Base-by-base conservation (phyloP, 2,797 vertebrate genomes). In the Hydrolagus colliei region DNA sequence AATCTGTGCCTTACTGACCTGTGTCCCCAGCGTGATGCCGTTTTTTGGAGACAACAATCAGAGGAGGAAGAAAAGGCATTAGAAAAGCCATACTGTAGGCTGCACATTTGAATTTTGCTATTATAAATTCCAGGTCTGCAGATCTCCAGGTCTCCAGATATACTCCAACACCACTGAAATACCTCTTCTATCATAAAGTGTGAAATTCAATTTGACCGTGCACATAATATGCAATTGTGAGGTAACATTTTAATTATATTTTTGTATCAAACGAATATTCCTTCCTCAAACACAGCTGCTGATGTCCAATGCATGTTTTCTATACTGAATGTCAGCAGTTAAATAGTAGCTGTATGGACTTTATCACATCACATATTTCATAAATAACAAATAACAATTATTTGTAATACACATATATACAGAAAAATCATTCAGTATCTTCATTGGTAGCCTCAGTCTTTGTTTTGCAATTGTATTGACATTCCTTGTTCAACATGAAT, bases 201-300 rank as follows among this genome's bases (percentile, higher is more conserved):
- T 89, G 74, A 87, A 85, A 63, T 73, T 88, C 75, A 91, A 89
- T 89, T 87, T 88, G 91, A 92, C 87, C 88, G 88, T 86, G 86
- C 87, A 88, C 88, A 91, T 88, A 91, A 90, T 32, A 82, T 9
- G 12, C 85, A 88, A 89, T 80, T 90, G 87, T 2, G 88, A 86
- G 92, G 90, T 88, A 87, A 86, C 80, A 87, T 88, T 88, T 86
- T 89, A 92, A 90, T 16, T 91, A 72, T 73, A 88, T 78, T 90
- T 91, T 88, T 91, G 90, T 88, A 91, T 89, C 86, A 87, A 86
- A 86, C 89, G 88, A 91, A 90, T 91, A 92, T 91, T 92, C 92
- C 86, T 90, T 90, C 91, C 92, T 89, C 90, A 88, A 92, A 89
- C 90, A 86, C 52, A 86, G 87, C 89, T 93, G 91, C 89, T 91